Conservation (phyloP, 2,113 vertebrate genomes). For the Scolopax mira region DNA sequence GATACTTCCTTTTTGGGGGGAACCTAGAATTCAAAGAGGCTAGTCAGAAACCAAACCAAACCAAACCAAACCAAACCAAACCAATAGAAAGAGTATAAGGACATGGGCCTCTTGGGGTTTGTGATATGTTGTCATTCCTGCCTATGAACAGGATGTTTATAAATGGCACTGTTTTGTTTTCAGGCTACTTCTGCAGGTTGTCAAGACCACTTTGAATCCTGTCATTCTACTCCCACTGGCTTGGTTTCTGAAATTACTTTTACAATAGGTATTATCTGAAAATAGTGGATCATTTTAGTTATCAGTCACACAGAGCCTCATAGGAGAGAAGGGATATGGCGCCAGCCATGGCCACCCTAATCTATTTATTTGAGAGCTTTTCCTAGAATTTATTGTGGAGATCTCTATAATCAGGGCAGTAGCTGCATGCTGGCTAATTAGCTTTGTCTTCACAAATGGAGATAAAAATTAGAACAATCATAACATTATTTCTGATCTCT, state of each 20-base stretch:
- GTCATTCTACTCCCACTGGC: not conserved
- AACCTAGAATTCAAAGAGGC: not conserved
- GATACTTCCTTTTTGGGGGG: not conserved
- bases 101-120: not conserved
- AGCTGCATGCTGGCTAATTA: not conserved
- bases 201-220: not conserved
- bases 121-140: not conserved
- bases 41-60: not conserved
- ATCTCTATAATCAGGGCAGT: not conserved
- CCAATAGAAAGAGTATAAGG: not conserved
- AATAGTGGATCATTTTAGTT: not conserved
- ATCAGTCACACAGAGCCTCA: not conserved
- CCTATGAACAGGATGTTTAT: not conserved
- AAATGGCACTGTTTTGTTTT: not conserved
- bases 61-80: not conserved
- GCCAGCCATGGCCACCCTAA: not conserved
- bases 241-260: not conserved
- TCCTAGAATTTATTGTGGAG: not conserved
- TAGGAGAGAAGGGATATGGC: not conserved
- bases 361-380: not conserved
- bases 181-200: not conserved
- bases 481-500: not conserved
- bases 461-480: not conserved
- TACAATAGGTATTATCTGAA: not conserved
- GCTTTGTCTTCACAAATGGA: not conserved